Evolutionary conservation across 2,797 vertebrate species (phyloP), one percentile per base, ranked within the genome.

Genomic region (Eidolon dupreanum): DNA sequence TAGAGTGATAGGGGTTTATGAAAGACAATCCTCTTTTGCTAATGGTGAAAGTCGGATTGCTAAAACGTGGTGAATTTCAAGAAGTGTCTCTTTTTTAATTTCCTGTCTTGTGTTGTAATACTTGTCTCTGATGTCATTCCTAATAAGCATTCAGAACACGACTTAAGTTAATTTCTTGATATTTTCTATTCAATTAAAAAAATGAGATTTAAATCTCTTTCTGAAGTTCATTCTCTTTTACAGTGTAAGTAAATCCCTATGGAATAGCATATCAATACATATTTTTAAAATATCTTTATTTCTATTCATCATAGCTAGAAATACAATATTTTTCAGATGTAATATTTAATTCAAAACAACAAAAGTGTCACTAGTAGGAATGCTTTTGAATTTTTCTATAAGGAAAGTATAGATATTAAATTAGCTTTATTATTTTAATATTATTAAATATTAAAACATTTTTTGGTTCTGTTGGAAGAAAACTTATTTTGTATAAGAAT

Each of bases 291-390:
- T 77, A 66, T 75, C 11, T 81, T 92, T 92, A 49, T 87, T 82
- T 78, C 41, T 33, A 66, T 79, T 83, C 73, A 86, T 68, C 46
- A 33, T 68, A 22, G 15, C 73, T 71, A 49, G 90, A 94, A 87
- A 83, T 5, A 8, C 6, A 77, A 28, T 85, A 74, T 82, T 84
- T 63, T 75, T 65, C 19, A 90, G 57, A 75, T 59, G 8, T 78
- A 79, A 92, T 89, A 51, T 77, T 96, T 96, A 79, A 86, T 41
- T 88, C 53, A 93, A 86, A 96, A 95, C 71, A 53, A 84, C 41
- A 90, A 71, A 85, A 85, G 66, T 93, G 31, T 90, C 63, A 89
- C 51, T 10, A 46, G 31, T 15, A 36, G 26, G 17, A 26, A 2
- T 77, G 13, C 4, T 71, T 93, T 90, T 75, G 38, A 70, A 88